phyloP scores from a whole-genome alignment of 2,797 vertebrate genomes.

The Pantherophis alleghaniensis region DNA sequence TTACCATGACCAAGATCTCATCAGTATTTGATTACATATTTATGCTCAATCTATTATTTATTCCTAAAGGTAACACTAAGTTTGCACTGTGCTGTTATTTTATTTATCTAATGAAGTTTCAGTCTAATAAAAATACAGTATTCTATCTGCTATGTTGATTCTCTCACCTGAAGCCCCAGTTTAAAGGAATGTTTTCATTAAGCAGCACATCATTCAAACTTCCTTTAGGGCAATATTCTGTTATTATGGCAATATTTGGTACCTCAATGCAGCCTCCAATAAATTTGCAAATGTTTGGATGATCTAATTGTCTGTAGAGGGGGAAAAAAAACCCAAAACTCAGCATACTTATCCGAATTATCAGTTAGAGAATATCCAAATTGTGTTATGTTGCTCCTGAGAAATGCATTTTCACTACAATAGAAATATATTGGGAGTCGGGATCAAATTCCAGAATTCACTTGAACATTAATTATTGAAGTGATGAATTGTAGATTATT shows the following conservation, averaged over 20 bases:
- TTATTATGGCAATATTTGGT: slow-evolving; percentile 82
- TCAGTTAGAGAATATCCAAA: background rate
- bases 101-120: background rate
- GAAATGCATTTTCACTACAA: background rate
- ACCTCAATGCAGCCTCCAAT: slow-evolving; percentile 81
- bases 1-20: background rate
- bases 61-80: background rate
- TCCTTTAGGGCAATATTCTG: slow-evolving; percentile 87
- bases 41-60: background rate
- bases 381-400: background rate
- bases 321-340: slow-evolving; percentile 31
- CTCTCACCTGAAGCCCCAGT: slow-evolving; percentile 84
- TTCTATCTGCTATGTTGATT: background rate
- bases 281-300: slow-evolving; percentile 87
- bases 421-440: background rate
- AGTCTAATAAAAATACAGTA: slow-evolving; percentile 23
- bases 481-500: background rate
- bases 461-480: background rate
- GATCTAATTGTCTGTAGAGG: slow-evolving; percentile 79
- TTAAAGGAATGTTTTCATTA: slow-evolving; percentile 82
- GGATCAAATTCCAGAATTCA: background rate
- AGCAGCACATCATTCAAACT: slow-evolving; percentile 82
- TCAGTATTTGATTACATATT: background rate
- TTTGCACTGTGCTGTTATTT: background rate
- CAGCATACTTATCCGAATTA: background rate